Evolutionary conservation across 2,888 invertebrate genomes (phyloP), one percentile per base, ranked within the genome.

Genomic region (Drosophila lacicola): DNA sequence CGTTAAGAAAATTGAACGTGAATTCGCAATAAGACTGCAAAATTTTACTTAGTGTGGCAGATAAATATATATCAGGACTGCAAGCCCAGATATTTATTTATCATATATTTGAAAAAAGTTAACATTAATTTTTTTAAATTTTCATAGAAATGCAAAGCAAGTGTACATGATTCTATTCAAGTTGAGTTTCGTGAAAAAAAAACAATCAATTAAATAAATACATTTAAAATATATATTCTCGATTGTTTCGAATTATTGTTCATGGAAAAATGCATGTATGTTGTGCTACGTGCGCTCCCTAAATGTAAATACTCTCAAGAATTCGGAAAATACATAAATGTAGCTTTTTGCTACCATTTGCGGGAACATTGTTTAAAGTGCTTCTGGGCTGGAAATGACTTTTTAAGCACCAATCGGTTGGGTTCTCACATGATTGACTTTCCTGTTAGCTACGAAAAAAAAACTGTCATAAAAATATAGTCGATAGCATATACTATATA

Each of bases 201-300:
- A 29, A 0, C 25, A 6, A 55, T 50, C 39, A 49, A 57, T 39
- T n/a, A 17, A 50, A 37, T 49, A 37, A 13, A 37, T 29, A 37
- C 17, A 47, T 34, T 45, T 4, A 0, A 19, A 14, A 13, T 34
- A 4, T 17, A 10, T 37, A n/a, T 1, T 34, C 2, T 14, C 2
- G 29, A 2, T 0, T 2, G 0, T 14, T 47, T 21, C 25, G 39
- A 8, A 6, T 19, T 29, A 19, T 8, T 29, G n/a, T 39, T 39
- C 49, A 45, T 50, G 66, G 2, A 55, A 65, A 49, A 25, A 66
- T 65, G 44, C 49, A 49, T 17, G 11, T 44, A 46, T 17, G 2
- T 11, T 60, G 13, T 11, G 10, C 19, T 53, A 66, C 64, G 65
- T 66, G 65, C 39, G 19, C 14, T 10, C n/a, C 4, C 11, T 19